Conservation (phyloP, 2,797 vertebrate genomes). For the Chelonia mydas region DNA sequence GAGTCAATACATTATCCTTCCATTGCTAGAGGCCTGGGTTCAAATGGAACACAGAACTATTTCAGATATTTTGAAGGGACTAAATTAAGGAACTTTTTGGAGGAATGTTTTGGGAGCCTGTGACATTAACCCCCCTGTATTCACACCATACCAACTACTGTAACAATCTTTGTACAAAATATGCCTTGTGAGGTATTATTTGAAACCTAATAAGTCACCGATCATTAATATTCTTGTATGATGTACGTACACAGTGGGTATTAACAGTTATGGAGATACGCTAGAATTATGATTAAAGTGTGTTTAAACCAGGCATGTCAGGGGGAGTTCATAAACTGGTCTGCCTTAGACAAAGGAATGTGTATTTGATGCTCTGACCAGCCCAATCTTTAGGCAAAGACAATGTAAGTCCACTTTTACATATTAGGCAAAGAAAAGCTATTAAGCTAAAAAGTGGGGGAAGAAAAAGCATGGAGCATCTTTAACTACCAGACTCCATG, state of each 20-base stretch:
- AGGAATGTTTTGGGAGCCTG: background rate
- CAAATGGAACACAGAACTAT: background rate
- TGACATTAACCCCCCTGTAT: background rate
- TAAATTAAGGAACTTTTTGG: conserved; percentile 24
- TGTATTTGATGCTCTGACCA: background rate
- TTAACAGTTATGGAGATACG: background rate
- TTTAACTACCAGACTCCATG: background rate
- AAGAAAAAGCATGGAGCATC: background rate
- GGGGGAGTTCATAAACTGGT: background rate
- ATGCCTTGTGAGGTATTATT: background rate
- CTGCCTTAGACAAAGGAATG: background rate
- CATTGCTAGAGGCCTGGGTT: background rate
- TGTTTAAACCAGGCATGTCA: background rate
- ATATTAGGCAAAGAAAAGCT: background rate
- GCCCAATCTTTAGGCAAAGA: background rate
- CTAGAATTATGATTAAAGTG: background rate
- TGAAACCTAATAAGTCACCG: background rate
- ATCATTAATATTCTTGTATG: background rate
- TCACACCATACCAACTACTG: background rate
- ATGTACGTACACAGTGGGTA: background rate
- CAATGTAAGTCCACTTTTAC: background rate
- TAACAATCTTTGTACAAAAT: background rate
- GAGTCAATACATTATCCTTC: background rate
- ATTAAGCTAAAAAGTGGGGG: background rate
- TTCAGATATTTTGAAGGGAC: conserved; percentile 30